Conservation (phyloP, 92 coral and sea anemone genomes). For the Porites cylindrica region DNA sequence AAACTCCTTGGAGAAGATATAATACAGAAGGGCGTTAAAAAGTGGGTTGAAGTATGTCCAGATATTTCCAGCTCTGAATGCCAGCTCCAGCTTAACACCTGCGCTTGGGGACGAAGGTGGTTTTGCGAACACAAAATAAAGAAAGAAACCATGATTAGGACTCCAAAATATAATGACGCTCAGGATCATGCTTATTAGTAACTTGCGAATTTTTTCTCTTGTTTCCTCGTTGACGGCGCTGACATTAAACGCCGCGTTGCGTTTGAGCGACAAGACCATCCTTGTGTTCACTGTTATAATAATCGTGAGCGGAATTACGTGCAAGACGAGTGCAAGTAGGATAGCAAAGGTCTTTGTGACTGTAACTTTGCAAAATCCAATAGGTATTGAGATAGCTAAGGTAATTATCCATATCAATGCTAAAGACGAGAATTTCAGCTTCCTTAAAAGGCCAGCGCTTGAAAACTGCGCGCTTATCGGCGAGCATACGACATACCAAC, state of each 20-base stretch:
- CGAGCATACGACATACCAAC: too few species aligned
- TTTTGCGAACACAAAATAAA: conserved; percentile 44
- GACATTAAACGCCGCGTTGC: conserved; percentile 43
- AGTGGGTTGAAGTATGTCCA: conserved; percentile 73
- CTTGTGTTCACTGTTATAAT: conserved; percentile 48
- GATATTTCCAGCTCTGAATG: conserved; percentile 30
- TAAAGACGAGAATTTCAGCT: too few species aligned
- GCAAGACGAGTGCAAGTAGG: too few species aligned
- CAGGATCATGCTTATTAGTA: conserved; percentile 62
- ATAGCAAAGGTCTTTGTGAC: too few species aligned
- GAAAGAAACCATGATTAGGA: conserved; percentile 60
- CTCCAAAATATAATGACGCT: conserved; percentile 73
- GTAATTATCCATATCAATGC: too few species aligned
- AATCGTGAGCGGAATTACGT: neutral
- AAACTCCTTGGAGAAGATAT: conserved; percentile 79
- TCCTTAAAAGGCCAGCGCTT: too few species aligned
- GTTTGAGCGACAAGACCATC: conserved; percentile 53
- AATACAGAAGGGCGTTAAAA: conserved; percentile 72
- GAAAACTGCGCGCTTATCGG: too few species aligned
- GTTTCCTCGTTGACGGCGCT: conserved; percentile 40
- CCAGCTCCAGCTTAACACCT: conserved; percentile 26
- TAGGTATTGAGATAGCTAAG: too few species aligned
- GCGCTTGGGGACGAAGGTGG: conserved; percentile 11
- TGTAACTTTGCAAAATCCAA: too few species aligned
- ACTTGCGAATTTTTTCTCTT: conserved; percentile 56